Conservation (phyloP, 2,113 vertebrate species). For the Sorex araneus region DNA sequence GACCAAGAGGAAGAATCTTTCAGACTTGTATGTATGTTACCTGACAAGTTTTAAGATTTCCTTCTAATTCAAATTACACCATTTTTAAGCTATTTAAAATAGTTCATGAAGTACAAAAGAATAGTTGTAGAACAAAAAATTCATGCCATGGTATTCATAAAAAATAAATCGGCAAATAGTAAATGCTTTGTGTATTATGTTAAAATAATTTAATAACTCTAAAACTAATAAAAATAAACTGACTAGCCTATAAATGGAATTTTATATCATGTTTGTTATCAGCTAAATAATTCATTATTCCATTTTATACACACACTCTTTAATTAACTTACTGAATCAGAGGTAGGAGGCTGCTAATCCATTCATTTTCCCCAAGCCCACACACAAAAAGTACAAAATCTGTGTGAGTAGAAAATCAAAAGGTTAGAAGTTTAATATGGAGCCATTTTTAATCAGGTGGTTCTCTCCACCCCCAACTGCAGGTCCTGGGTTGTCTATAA, state of each 20-base stretch:
- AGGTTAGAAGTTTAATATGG: slow-evolving; percentile 81
- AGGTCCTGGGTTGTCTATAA: slow-evolving; percentile 78
- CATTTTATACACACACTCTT: slow-evolving; percentile 87
- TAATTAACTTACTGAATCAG: slow-evolving; percentile 89
- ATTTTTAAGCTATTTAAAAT: slow-evolving; percentile 48
- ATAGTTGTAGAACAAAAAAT: slow-evolving; percentile 62
- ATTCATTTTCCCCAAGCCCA: slow-evolving; percentile 86
- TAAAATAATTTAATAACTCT: slow-evolving; percentile 76
- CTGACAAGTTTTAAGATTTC: slow-evolving; percentile 9
- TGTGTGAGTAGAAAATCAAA: slow-evolving; percentile 77
- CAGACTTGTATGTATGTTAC: not conserved
- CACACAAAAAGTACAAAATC: slow-evolving; percentile 73
- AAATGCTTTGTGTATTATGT: slow-evolving; percentile 57
- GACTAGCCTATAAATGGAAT: slow-evolving; percentile 87
- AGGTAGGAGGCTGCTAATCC: slow-evolving; percentile 86
- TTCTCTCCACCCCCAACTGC: slow-evolving; percentile 72
- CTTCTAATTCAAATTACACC: not conserved
- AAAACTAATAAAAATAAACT: slow-evolving; percentile 82
- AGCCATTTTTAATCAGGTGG: slow-evolving; percentile 86
- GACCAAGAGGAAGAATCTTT: not conserved
- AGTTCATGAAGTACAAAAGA: not conserved
- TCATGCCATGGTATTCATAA: not conserved
- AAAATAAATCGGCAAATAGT: slow-evolving; percentile 75
- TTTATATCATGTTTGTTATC: slow-evolving; percentile 90
- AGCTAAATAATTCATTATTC: slow-evolving; percentile 90